Percentiles rank a stretch among this genome's conserved stretches.
phyloP scores from a whole-genome alignment of 2,113 vertebrate species.

The Mystacornis crossleyi region DNA sequence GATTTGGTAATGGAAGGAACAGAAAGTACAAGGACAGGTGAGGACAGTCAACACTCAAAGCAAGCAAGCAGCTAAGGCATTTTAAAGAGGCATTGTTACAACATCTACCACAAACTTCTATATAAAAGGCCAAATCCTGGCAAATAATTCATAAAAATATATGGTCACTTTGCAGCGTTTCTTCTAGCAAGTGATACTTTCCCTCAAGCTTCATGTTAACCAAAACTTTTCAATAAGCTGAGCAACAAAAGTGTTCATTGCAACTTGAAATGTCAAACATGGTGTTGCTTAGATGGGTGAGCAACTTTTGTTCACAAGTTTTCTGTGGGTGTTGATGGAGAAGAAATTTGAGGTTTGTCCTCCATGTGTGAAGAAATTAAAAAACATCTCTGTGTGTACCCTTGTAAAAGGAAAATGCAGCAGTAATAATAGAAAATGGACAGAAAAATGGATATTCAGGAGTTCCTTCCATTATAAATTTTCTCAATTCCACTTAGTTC shows the following conservation, averaged over 20 bases:
- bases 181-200: background rate
- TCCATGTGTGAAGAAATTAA: background rate
- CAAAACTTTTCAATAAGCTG: background rate
- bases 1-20: background rate
- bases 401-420: background rate
- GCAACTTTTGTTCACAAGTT: background rate
- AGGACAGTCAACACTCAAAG: background rate
- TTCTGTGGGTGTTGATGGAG: background rate
- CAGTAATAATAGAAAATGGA: background rate
- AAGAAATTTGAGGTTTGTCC: background rate
- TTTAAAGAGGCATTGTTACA: background rate
- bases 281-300: background rate
- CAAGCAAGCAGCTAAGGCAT: background rate
- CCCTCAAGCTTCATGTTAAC: background rate
- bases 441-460: background rate
- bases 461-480: background rate
- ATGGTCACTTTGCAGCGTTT: background rate
- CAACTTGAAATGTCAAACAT: background rate
- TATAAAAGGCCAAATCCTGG: background rate
- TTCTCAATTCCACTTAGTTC: background rate
- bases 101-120: background rate
- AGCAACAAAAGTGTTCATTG: background rate
- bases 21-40: background rate
- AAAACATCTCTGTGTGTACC: background rate
- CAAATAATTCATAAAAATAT: background rate